Evolutionary conservation across 2,888 invertebrate species (phyloP).

Genomic region (Nomada flava): DNA sequence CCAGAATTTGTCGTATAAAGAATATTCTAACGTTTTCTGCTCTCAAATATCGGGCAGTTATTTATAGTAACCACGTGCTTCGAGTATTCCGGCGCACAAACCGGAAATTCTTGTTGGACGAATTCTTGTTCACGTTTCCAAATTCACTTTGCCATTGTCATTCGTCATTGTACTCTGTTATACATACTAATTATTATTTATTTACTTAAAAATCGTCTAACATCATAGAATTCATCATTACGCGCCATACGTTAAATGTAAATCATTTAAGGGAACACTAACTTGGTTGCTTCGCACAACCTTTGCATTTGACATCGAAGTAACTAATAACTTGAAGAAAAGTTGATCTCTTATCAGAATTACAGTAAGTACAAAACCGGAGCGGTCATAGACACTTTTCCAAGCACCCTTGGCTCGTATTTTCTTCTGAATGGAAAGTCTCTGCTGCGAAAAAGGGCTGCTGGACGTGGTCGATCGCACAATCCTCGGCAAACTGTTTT

Average conservation of each 20-base stretch:
- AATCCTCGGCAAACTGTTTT: slow-evolving; percentile 79
- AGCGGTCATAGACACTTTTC: slow-evolving; percentile 23
- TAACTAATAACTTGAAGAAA: no score
- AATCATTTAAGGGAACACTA: no score
- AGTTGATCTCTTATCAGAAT: neutral
- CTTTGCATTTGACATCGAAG: no score
- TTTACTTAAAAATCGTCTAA: no score
- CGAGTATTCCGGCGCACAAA: slow-evolving; percentile 45
- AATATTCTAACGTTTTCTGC: slow-evolving; percentile 46
- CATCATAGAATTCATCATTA: no score
- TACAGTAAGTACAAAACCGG: neutral
- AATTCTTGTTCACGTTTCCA: neutral
- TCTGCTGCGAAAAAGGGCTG: slow-evolving; percentile 37
- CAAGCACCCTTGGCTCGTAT: slow-evolving; percentile 75
- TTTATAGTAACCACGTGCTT: slow-evolving; percentile 73
- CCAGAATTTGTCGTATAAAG: slow-evolving; percentile 19
- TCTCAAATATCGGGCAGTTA: slow-evolving; percentile 72
- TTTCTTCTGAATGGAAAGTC: slow-evolving; percentile 57
- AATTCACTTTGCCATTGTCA: neutral
- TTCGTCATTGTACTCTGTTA: neutral
- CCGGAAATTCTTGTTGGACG: slow-evolving; percentile 39
- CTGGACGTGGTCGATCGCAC: slow-evolving; percentile 40
- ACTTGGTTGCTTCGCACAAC: no score
- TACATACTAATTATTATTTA: no score
- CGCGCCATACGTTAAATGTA: no score